phyloP scores from a whole-genome alignment of 2,888 invertebrate genomes.

The Charanyca ferruginea region DNA sequence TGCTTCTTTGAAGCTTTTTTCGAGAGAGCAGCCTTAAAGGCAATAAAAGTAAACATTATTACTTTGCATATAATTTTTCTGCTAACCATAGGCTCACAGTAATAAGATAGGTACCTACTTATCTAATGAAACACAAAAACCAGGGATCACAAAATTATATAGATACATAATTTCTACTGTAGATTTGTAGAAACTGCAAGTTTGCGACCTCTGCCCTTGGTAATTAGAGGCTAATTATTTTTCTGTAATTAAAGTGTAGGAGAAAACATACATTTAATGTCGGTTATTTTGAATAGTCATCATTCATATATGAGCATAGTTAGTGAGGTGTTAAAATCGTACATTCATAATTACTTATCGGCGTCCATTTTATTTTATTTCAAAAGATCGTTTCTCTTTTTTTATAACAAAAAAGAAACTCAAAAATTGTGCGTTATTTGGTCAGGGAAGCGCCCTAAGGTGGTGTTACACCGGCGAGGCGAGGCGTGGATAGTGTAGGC shows the following conservation, averaged over 20 bases:
- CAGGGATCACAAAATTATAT: neutral
- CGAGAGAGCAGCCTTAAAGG: no score
- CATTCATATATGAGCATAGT: neutral
- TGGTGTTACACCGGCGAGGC: no score
- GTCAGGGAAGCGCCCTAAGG: no score
- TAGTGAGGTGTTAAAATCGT: no score
- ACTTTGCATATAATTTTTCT: neutral
- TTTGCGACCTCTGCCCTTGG: slow-evolving; percentile 27
- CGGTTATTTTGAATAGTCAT: slow-evolving; percentile 4
- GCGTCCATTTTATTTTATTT: no score
- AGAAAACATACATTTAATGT: slow-evolving; percentile 34
- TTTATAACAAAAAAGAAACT: no score
- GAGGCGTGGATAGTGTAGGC: no score
- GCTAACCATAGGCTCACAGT: neutral
- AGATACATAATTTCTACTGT: neutral
- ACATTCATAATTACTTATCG: no score
- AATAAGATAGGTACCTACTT: neutral
- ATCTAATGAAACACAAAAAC: neutral
- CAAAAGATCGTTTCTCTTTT: no score
- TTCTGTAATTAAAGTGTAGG: slow-evolving; percentile 17
- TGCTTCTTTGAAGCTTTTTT: no score
- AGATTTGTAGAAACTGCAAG: slow-evolving; percentile 9
- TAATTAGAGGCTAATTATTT: slow-evolving; percentile 4
- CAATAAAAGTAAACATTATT: neutral
- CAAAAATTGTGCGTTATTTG: no score